Percentiles rank a stretch among this genome's conserved stretches.
Evolutionary conservation across 2,888 invertebrate genomes (phyloP).

Genomic region (Zhengitettix transpicula): DNA sequence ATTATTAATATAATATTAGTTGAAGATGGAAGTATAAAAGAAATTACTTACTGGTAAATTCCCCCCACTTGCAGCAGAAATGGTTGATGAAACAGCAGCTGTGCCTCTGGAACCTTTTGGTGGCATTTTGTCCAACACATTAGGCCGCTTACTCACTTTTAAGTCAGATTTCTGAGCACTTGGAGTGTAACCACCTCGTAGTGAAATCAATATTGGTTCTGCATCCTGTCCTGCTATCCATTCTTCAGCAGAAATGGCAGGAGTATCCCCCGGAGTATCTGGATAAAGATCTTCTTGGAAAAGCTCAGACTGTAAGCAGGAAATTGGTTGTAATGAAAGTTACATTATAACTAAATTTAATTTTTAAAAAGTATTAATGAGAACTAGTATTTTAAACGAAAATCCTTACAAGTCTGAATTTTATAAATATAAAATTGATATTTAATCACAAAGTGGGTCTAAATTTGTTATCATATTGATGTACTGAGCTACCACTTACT

Average conservation of each 20-base stretch:
- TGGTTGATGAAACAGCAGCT: conserved; percentile 18
- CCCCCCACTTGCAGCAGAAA: conserved; percentile 11
- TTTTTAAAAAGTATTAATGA: no score
- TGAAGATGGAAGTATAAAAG: no score
- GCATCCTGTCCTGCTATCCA: conserved; percentile 81
- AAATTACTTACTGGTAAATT: conserved; percentile 1
- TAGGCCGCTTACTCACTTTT: conserved; percentile 26
- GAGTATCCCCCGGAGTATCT: conserved; percentile 80
- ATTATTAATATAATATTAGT: no score
- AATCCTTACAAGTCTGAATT: no score
- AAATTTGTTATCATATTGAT: no score
- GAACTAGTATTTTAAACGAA: no score
- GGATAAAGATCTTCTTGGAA: conserved; percentile 97
- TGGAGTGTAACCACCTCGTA: conserved; percentile 62
- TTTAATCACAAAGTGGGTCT: no score
- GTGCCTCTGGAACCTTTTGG: conserved; percentile 15
- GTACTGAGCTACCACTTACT: background rate
- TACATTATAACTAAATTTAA: no score
- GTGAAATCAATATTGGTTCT: conserved; percentile 78
- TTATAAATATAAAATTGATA: no score
- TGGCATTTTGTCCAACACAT: conserved; percentile 56
- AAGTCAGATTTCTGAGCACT: conserved; percentile 40
- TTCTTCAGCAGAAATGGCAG: conserved; percentile 79
- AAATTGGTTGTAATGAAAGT: no score
- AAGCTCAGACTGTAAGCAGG: conserved; percentile 53